A percentile compares a stretch with the other conserved stretches of the same genome.
Evolutionary conservation across 2,888 invertebrate genomes (phyloP).

Genomic region (Phrixothrix hirtus): DNA sequence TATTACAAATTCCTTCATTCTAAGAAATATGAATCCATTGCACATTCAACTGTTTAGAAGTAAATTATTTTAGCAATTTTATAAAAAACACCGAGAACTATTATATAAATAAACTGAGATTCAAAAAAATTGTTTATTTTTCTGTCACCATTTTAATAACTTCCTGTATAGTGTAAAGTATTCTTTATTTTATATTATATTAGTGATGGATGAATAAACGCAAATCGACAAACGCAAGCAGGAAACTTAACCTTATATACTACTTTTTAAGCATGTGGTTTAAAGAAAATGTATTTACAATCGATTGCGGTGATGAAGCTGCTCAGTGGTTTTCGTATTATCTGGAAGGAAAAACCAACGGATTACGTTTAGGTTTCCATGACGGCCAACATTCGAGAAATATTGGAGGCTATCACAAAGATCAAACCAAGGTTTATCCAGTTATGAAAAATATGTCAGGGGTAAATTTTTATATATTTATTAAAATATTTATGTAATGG

Average conservation of each 20-base stretch:
- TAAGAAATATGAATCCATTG: too few species aligned
- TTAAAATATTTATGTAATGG: background rate
- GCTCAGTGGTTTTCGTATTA: conserved; percentile 64
- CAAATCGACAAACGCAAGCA: background rate
- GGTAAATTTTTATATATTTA: conserved; percentile 33
- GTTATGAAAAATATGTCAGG: conserved; percentile 44
- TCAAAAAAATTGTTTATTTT: too few species aligned
- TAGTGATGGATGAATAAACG: background rate
- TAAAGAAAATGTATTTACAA: conserved; percentile 12
- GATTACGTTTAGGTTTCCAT: conserved; percentile 50
- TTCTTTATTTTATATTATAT: too few species aligned
- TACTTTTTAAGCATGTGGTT: conserved; percentile 6
- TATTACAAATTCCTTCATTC: too few species aligned
- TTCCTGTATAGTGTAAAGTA: too few species aligned
- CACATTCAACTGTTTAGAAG: too few species aligned
- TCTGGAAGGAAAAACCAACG: conserved; percentile 44
- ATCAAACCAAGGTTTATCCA: conserved; percentile 42
- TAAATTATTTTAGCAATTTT: too few species aligned
- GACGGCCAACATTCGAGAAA: conserved; percentile 42
- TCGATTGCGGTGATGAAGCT: conserved; percentile 67
- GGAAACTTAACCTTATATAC: background rate
- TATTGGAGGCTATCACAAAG: conserved; percentile 40
- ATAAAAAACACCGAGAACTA: too few species aligned
- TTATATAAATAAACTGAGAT: too few species aligned
- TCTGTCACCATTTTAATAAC: too few species aligned